Base-by-base conservation (phyloP, 1,140 invertebrate species). In the Ips nitidus region DNA sequence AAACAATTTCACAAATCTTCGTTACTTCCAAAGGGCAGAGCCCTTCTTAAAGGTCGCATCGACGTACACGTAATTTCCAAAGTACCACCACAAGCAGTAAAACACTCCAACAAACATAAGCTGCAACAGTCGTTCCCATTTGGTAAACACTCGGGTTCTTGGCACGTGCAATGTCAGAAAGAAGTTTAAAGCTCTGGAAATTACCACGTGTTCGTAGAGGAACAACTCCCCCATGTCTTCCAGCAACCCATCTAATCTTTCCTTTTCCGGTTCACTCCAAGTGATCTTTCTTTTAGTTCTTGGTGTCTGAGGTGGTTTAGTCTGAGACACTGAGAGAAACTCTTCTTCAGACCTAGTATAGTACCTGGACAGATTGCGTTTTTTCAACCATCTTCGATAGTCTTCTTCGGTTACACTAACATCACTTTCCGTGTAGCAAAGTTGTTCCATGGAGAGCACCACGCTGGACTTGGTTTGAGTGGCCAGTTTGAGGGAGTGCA, bases 181-280 rank as follows among this genome's bases (percentile, higher is more conserved):
- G 4, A 68, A 68, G 7, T 68, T 55, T 2, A 68, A 36, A 2
- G 47, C 56, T 42, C 40, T 59, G 36, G 58, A 68, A 52, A 68
- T 52, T 4, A 68, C 66, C 41, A 60, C 43, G 37, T 60, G 58
- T 55, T 68, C 66, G n/a, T 68, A 68, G 3, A 61, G 45, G 42
- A 68, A 60, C 22, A 40, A 2, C 40, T 57, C 64, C n/a, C 41
- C 41, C 40, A 59, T 6, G 40, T 59, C 41, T 42, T 38, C 7
- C 1, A 1, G 45, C 45, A 22, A 3, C 45, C 7, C 2, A 50
- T 8, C 3, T 8, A 50, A 50, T 22, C 22, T 22, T 0, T 22
- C 22, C 22, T 22, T 22, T 22, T 22, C 22, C 0, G 22, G 22
- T 22, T 22, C 22, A 22, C 22, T 22, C 22, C 22, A 22, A 22